Percentiles rank a stretch among this genome's conserved stretches.
phyloP scores from a whole-genome alignment of 1,140 invertebrate genomes.

The Dendrolimus kikuchii region DNA sequence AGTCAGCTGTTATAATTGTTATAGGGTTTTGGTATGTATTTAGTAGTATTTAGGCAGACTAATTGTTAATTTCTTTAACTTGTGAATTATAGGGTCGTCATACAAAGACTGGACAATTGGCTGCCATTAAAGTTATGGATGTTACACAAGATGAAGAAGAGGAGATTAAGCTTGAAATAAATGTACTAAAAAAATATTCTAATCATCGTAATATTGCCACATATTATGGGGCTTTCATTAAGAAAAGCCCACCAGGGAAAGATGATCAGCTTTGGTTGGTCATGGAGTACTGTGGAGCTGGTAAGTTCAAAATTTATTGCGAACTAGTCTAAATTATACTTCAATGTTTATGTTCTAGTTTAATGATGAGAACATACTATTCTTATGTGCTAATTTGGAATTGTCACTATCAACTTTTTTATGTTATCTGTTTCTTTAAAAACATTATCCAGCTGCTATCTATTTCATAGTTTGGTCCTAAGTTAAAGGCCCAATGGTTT shows the following conservation, averaged over 20 bases:
- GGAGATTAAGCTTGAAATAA: conserved; percentile 99
- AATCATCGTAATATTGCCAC: conserved; percentile 99
- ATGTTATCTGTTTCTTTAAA: too few relatives aligned
- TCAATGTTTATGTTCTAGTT: not conserved
- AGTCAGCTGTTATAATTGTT: too few relatives aligned
- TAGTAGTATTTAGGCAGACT: not conserved
- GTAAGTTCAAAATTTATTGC: conserved; percentile 64
- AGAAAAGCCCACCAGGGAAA: conserved; percentile 98
- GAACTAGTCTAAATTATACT: not conserved
- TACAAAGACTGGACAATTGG: conserved; percentile 98
- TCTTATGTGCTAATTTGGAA: too few relatives aligned
- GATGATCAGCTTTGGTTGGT: conserved; percentile 99
- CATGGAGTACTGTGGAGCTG: conserved; percentile 99
- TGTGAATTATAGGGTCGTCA: conserved; percentile 90
- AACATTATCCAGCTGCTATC: too few relatives aligned
- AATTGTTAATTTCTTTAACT: not conserved
- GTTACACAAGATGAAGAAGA: conserved; percentile 99
- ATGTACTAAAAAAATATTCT: conserved; percentile 99
- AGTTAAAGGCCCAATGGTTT: too few relatives aligned
- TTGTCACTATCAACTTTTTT: too few relatives aligned
- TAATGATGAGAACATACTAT: too few relatives aligned
- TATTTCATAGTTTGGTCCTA: too few relatives aligned
- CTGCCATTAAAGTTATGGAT: conserved; percentile 99
- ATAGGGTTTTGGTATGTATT: too few relatives aligned
- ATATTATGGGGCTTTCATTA: conserved; percentile 99